Percentiles rank a stretch among this genome's conserved stretches.
phyloP scores from a whole-genome alignment of 2,888 invertebrate genomes.

The Imbricaverruca yamaguchii region DNA sequence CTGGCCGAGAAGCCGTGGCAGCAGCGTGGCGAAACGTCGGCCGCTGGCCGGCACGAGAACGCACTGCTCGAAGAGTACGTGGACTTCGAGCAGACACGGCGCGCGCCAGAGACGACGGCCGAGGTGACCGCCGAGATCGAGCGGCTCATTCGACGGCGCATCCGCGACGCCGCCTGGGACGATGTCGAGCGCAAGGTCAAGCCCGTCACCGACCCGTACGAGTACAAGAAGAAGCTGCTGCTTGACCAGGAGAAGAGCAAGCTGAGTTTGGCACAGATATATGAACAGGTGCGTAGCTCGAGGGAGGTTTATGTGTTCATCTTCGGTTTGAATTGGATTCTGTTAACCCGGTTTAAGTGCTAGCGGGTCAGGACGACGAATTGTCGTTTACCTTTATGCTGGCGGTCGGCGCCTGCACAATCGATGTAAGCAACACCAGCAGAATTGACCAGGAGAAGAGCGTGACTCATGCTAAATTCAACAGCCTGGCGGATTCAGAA shows the following conservation, averaged over 20 bases:
- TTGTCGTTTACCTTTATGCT: too few species aligned
- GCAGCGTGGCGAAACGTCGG: conserved; percentile 79
- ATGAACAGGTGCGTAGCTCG: conserved; percentile 56
- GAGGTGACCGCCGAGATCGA: conserved; percentile 79
- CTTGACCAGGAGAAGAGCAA: conserved; percentile 93
- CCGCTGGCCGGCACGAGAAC: conserved; percentile 73
- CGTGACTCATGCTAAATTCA: too few species aligned
- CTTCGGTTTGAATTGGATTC: too few species aligned
- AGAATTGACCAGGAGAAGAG: too few species aligned
- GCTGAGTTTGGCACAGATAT: conserved; percentile 83
- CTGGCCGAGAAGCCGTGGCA: conserved; percentile 88
- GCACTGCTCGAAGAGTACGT: conserved; percentile 85
- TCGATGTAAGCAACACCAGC: too few species aligned
- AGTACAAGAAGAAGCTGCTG: conserved; percentile 78
- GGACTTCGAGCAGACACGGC: conserved; percentile 52
- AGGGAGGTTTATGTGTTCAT: too few species aligned
- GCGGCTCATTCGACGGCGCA: conserved; percentile 80
- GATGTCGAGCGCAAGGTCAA: conserved; percentile 83
- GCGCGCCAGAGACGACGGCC: conserved; percentile 82
- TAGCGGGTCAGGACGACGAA: too few species aligned
- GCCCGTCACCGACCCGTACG: conserved; percentile 68
- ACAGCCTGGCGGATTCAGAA: too few species aligned
- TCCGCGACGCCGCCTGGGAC: conserved; percentile 90
- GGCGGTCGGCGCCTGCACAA: too few species aligned
- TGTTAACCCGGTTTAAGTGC: too few species aligned